These are phyloP conservation scores for Drosophila algonquin DNA, from an alignment of 2,888 invertebrate species.

Conservation along the genomic window DNA sequence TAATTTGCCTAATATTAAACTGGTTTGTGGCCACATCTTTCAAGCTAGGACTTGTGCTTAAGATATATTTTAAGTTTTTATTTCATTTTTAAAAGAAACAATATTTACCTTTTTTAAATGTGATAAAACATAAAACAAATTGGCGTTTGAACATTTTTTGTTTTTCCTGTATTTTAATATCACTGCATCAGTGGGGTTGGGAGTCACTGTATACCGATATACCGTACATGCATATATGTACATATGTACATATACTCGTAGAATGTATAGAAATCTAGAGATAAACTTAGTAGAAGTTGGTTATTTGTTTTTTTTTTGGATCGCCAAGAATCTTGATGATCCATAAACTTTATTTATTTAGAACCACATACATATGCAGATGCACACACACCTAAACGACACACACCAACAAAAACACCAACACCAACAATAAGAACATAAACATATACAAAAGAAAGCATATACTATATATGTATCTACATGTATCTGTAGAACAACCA, in stretches of 20 bases:
- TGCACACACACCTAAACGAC: background rate
- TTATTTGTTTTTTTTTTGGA: background rate
- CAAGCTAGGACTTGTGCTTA: no score
- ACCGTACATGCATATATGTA: background rate
- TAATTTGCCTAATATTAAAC: no score
- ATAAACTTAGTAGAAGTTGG: background rate
- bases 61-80: no score
- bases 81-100: no score
- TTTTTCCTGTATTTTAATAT: no score
- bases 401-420: conserved; percentile 30
- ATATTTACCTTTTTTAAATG: no score
- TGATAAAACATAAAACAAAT: no score
- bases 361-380: no score
- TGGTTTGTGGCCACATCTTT: no score
- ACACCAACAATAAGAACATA: conserved; percentile 28
- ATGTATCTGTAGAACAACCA: conserved; percentile 17
- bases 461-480: conserved; percentile 5
- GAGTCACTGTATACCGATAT: background rate
- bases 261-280: background rate
- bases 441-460: conserved; percentile 15
- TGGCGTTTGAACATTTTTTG: no score
- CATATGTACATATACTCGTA: background rate
- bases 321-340: background rate
- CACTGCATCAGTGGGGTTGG: no score
- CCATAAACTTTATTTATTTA: conserved; percentile 19